Percentiles rank a stretch among this genome's conserved stretches.
Conservation (phyloP, 2,888 invertebrate genomes). For the Drosophila kambysellisi region DNA sequence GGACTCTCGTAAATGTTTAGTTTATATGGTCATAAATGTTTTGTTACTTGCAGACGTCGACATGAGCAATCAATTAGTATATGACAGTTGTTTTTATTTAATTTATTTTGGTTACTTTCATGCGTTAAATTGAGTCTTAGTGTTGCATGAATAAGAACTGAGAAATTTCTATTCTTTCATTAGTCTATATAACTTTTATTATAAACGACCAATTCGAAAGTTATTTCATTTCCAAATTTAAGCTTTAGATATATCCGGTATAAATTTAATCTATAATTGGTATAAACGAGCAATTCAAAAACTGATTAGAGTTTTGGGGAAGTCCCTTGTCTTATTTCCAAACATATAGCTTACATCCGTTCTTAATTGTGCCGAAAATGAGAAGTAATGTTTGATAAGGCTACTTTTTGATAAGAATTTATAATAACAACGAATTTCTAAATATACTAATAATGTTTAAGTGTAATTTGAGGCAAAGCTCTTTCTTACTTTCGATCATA, state of each 20-base stretch:
- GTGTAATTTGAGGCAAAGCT: too few relatives aligned
- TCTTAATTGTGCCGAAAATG: too few relatives aligned
- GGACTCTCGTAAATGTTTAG: slow-evolving; percentile 22
- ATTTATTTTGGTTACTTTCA: neutral
- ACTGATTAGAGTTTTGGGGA: neutral
- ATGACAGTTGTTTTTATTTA: slow-evolving; percentile 2
- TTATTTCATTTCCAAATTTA: slow-evolving; percentile 11
- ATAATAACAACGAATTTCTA: neutral
- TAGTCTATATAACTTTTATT: neutral
- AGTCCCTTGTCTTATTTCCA: neutral
- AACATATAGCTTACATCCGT: slow-evolving; percentile 8
- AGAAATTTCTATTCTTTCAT: neutral
- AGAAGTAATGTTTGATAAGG: neutral
- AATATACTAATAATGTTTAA: neutral
- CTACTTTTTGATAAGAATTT: slow-evolving; percentile 9
- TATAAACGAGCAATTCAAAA: neutral
- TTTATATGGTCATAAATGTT: slow-evolving; percentile 3
- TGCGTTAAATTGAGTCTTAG: neutral
- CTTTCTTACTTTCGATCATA: too few relatives aligned
- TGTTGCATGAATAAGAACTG: neutral
- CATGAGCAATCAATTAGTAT: slow-evolving; percentile 22
- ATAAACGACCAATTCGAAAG: neutral
- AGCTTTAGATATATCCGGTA: neutral
- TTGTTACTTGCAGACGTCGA: slow-evolving; percentile 20
- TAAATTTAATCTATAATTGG: neutral